These are phyloP conservation scores for Parapristionchus giblindavisi DNA, from an alignment of 2,888 invertebrate species.

Conservation along the genomic window DNA sequence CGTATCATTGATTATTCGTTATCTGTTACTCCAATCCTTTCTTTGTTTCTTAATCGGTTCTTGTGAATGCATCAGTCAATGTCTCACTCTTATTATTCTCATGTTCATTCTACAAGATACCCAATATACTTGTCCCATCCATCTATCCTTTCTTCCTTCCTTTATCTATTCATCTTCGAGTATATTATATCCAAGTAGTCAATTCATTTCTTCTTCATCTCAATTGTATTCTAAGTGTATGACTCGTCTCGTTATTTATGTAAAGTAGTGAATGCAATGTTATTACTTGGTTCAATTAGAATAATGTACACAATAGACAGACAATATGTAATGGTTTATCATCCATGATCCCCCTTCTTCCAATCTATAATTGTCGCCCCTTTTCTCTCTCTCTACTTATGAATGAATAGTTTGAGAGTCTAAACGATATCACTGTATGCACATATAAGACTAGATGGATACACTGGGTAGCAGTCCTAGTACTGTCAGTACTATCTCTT, in stretches of 20 bases:
- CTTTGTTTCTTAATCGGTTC: neutral
- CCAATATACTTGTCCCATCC: slow-evolving; percentile 13
- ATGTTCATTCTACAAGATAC: neutral
- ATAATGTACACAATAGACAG: slow-evolving; percentile 31
- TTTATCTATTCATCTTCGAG: neutral
- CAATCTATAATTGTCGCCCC: slow-evolving; percentile 3
- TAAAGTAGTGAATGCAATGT: slow-evolving; percentile 4
- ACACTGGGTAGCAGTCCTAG: neutral
- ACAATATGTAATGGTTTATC: slow-evolving; percentile 34
- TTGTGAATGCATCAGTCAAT: neutral
- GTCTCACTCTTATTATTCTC: neutral
- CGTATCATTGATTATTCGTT: neutral
- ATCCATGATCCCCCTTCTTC: slow-evolving; percentile 12
- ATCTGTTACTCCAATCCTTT: slow-evolving; percentile 1
- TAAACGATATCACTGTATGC: neutral
- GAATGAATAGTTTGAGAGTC: slow-evolving; percentile 37
- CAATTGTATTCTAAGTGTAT: slow-evolving; percentile 9
- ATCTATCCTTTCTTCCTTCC: neutral
- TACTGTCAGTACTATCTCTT: neutral
- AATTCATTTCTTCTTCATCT: slow-evolving; percentile 15
- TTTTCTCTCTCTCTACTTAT: slow-evolving; percentile 23
- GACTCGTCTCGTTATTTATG: slow-evolving; percentile 4
- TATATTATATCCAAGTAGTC: neutral
- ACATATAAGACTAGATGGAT: slow-evolving; percentile 8
- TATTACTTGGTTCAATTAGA: neutral